Evolutionary conservation across 2,113 vertebrate species (phyloP).

Genomic region (Ellobius talpinus): DNA sequence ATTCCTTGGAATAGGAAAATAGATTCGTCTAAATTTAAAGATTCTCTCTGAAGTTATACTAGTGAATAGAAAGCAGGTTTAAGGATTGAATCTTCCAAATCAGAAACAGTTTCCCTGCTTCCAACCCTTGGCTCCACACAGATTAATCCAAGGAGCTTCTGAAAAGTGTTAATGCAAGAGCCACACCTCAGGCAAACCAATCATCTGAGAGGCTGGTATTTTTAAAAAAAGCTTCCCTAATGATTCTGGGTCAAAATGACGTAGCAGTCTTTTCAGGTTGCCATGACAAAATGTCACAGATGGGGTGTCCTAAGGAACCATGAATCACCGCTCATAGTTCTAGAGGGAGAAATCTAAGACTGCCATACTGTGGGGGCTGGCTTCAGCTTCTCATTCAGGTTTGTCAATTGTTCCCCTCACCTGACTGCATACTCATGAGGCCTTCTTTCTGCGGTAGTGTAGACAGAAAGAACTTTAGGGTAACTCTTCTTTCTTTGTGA

Average conservation of each 20-base stretch:
- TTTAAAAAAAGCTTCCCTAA: not conserved
- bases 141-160: conserved; percentile 24
- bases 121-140: not conserved
- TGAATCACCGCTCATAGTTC: not conserved
- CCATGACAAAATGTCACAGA: not conserved
- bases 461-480: not conserved
- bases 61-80: conserved; percentile 13
- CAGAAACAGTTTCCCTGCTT: not conserved
- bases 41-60: conserved; percentile 53
- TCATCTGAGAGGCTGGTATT: not conserved
- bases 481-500: not conserved
- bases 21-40: conserved; percentile 69
- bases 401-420: not conserved
- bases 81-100: conserved; percentile 2
- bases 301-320: not conserved
- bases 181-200: not conserved
- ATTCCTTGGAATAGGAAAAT: conserved; percentile 73
- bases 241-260: not conserved
- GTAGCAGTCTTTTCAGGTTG: not conserved
- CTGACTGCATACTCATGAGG: not conserved
- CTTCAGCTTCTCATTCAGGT: not conserved
- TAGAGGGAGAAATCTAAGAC: not conserved
- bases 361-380: not conserved
- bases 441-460: not conserved
- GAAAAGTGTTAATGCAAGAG: not conserved